These are phyloP conservation scores for Girardia tigrina DNA, from an alignment of 2,888 invertebrate genomes.

Conservation along the genomic window DNA sequence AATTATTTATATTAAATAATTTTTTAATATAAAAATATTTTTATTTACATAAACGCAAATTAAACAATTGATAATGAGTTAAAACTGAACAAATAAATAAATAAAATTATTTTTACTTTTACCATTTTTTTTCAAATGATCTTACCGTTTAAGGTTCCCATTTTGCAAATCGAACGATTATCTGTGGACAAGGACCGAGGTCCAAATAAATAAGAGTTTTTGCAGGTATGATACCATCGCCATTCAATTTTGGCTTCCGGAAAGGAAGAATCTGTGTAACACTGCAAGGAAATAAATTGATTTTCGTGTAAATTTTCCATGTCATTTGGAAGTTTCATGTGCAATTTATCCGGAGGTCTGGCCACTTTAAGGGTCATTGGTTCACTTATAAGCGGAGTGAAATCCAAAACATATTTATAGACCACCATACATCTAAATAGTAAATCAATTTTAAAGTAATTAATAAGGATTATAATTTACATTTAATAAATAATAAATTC, in stretches of 20 bases:
- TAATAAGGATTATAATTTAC: not conserved
- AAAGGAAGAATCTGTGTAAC: slow-evolving; percentile 4
- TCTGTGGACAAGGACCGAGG: not conserved
- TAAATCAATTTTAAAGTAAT: not conserved
- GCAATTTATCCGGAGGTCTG: not conserved
- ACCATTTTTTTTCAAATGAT: too few relatives aligned
- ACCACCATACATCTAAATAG: not conserved
- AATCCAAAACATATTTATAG: not conserved
- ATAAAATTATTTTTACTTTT: too few relatives aligned
- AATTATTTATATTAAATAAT: too few relatives aligned
- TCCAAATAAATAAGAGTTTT: not conserved
- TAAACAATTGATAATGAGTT: too few relatives aligned
- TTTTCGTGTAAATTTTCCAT: not conserved
- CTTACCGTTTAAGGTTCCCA: not conserved
- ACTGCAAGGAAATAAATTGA: not conserved
- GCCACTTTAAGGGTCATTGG: not conserved
- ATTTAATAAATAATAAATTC: not conserved
- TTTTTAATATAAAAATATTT: too few relatives aligned
- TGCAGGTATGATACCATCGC: not conserved
- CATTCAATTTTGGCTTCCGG: slow-evolving; percentile 11
- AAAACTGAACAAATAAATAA: too few relatives aligned
- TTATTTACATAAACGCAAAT: too few relatives aligned
- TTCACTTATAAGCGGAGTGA: not conserved
- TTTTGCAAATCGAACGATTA: not conserved
- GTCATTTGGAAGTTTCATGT: not conserved